Conservation (phyloP, 2,888 invertebrate genomes). For the Cosmia pyralina region DNA sequence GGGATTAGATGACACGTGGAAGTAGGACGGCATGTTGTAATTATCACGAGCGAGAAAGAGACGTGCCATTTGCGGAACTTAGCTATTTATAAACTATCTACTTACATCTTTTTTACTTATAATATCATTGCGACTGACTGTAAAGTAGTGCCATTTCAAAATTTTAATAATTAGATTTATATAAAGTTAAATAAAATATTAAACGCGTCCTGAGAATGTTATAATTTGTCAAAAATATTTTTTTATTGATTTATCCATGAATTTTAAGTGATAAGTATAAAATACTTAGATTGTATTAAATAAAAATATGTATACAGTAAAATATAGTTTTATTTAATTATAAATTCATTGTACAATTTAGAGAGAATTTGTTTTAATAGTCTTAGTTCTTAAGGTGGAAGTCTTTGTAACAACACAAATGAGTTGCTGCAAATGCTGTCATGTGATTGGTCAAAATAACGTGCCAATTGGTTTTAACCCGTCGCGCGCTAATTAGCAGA, state of each 20-base stretch:
- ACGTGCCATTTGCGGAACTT: neutral
- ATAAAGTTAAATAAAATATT: neutral
- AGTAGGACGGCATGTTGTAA: neutral
- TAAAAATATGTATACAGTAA: conserved; percentile 68
- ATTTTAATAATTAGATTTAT: conserved; percentile 8
- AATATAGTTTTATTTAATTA: conserved; percentile 43
- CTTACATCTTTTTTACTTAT: neutral
- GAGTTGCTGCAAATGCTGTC: neutral
- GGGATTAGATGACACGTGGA: neutral
- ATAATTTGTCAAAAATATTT: conserved; percentile 43
- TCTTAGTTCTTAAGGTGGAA: conserved; percentile 42
- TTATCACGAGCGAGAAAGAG: neutral
- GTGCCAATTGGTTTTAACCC: neutral
- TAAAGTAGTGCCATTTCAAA: conserved; percentile 45
- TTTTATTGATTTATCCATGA: conserved; percentile 38
- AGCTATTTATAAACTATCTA: neutral
- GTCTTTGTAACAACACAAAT: neutral
- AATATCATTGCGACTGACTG: neutral
- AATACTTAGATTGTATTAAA: conserved; percentile 64
- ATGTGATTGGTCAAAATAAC: neutral
- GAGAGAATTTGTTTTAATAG: conserved; percentile 52
- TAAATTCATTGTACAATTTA: conserved; percentile 48
- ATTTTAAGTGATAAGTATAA: conserved; percentile 64
- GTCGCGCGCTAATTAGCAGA: too few relatives aligned
- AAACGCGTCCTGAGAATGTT: conserved; percentile 26